Evolutionary conservation across 2,888 invertebrate species (phyloP).

Genomic region (Rhingia rostrata): DNA sequence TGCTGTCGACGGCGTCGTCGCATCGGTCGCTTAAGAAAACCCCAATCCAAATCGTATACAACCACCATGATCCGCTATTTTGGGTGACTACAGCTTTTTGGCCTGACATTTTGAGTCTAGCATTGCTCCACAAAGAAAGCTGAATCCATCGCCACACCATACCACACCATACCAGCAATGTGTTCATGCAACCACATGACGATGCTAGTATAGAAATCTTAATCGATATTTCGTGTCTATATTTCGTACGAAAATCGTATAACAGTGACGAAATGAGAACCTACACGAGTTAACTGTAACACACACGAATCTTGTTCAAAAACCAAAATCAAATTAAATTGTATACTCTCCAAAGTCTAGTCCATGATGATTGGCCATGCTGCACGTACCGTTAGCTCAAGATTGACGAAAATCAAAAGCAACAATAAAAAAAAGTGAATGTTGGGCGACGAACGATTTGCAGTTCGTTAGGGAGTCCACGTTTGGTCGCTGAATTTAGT

Average conservation of each 20-base stretch:
- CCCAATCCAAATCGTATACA: constrained; percentile 5
- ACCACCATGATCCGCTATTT: constrained; percentile 8
- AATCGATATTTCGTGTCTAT: constrained; percentile 71
- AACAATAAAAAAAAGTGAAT: constrained; percentile 53
- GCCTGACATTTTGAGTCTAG: constrained; percentile 60
- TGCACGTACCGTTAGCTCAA: constrained; percentile 34
- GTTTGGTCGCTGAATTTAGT: constrained; percentile 26
- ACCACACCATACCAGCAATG: constrained; percentile 17
- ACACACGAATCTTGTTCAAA: constrained; percentile 52
- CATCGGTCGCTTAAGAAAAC: constrained; percentile 1
- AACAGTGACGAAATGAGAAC: constrained; percentile 66
- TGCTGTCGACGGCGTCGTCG: constrained; percentile 24
- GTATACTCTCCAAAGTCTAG: constrained; percentile 37
- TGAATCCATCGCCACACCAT: constrained; percentile 26
- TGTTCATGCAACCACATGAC: constrained; percentile 31
- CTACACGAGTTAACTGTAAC: constrained; percentile 61
- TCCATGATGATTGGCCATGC: constrained; percentile 55
- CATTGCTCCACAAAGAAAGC: constrained; percentile 38
- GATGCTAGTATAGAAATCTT: constrained; percentile 59
- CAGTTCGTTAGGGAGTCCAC: constrained; percentile 42
- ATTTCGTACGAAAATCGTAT: constrained; percentile 55
- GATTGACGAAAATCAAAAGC: constrained; percentile 27
- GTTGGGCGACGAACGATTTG: constrained; percentile 56
- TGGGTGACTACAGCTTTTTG: constrained; percentile 42
- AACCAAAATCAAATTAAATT: constrained; percentile 51